Conservation (phyloP, 2,888 invertebrate genomes). For the Ennomos erosarius region DNA sequence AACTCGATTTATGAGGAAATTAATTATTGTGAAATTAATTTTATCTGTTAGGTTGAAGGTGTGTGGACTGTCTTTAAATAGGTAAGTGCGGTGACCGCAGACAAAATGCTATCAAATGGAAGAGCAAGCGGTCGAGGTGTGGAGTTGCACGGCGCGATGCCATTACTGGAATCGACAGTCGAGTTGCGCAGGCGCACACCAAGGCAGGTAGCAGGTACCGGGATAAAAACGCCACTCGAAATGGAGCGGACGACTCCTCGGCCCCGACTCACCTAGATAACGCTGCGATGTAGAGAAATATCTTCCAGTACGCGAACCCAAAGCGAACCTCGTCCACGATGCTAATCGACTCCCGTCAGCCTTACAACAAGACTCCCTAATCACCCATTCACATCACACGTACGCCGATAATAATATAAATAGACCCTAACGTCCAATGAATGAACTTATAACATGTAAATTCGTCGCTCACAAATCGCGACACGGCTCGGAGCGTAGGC, state of each 20-base stretch:
- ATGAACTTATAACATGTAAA: conserved; percentile 83
- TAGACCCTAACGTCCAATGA: conserved; percentile 75
- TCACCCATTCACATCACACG: conserved; percentile 77
- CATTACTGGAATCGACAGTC: conserved; percentile 64
- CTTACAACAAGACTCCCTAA: conserved; percentile 63
- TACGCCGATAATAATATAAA: conserved; percentile 77
- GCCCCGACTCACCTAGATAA: conserved; percentile 77
- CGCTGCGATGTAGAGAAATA: conserved; percentile 54
- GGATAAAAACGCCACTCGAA: conserved; percentile 82
- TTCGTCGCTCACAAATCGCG: conserved; percentile 83
- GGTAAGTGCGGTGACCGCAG: conserved; percentile 33
- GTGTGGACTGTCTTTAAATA: conserved; percentile 26
- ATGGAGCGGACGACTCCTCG: conserved; percentile 73
- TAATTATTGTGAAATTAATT: conserved; percentile 49
- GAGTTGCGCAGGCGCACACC: conserved; percentile 56
- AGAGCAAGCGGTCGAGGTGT: conserved; percentile 55
- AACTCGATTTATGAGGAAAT: conserved; percentile 46
- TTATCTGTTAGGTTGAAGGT: conserved; percentile 6
- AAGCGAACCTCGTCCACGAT: conserved; percentile 44
- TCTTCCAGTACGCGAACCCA: conserved; percentile 45
- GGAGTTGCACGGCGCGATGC: conserved; percentile 55
- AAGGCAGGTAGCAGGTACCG: conserved; percentile 66
- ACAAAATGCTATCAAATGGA: conserved; percentile 46
- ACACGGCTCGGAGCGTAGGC: conserved; percentile 78
- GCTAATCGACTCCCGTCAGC: conserved; percentile 57